Base-by-base conservation (phyloP, 2,888 invertebrate genomes). In the Agrochola litura region DNA sequence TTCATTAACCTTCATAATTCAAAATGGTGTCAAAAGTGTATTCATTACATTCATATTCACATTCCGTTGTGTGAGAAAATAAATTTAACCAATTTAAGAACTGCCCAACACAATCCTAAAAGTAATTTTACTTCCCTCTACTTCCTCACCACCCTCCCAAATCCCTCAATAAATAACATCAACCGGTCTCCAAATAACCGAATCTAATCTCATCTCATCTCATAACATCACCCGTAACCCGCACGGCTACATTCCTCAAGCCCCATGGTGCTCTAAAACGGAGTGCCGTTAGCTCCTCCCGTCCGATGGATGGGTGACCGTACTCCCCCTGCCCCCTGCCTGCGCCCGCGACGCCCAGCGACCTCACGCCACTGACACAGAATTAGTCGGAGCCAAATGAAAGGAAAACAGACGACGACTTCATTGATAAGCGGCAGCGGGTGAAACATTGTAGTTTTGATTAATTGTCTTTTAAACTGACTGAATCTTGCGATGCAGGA, bases 381-480 rank as follows among this genome's bases (percentile, higher is more conserved):
- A 90, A 90, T 88, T 85, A 80, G 85, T 86, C 86, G 88, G 88
- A 79, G 84, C 85, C 92, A 90, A 93, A 93, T 92, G 94, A 95
- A 95, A 94, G 94, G 93, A 94, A 94, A 94, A 94, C 89, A 92
- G 86, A 67, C 56, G 49, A n/a, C 22, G 86, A 61, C 73, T 22
- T 77, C 83, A 81, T 75, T 30, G 65, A 84, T 58, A 78, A 86
- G 91, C 86, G 88, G 54, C 6, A 82, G 90, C 90, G 89, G 64
- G 46, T 67, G 14, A 16, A 6, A 19, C 52, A 22, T 54, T 60
- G 78, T 25, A 5, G 54, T 41, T 8, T n/a, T 5, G 12, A 1
- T n/a, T 73, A 30, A n/a, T 14, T 58, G 19, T 16, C 6, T 10
- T n/a, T n/a, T n/a, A 9, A 37, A 52, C 12, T 52, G 2, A 52